Percentiles rank a stretch among this genome's conserved stretches.
Evolutionary conservation across 2,888 invertebrate species (phyloP).

Genomic region (Lordiphosa andalusiaca): DNA sequence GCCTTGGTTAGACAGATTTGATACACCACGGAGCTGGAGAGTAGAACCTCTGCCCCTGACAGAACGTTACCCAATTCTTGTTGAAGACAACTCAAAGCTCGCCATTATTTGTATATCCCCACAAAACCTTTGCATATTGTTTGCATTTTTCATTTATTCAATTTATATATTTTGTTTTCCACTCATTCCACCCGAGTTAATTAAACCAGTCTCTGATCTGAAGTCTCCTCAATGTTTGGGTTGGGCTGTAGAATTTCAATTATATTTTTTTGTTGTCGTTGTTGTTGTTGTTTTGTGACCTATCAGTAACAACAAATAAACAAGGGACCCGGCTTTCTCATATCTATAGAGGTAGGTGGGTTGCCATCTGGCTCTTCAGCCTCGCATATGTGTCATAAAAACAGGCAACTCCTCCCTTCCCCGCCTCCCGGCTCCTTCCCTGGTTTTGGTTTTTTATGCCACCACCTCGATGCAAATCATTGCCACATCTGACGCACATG

Average conservation of each 20-base stretch:
- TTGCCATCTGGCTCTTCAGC: conserved; percentile 7
- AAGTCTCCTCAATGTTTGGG: neutral
- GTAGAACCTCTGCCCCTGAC: too few species aligned
- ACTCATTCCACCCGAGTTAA: conserved; percentile 32
- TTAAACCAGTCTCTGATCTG: conserved; percentile 41
- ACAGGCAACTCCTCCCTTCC: conserved; percentile 53
- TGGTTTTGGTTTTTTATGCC: conserved; percentile 71
- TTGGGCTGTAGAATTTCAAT: conserved; percentile 54
- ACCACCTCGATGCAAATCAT: conserved; percentile 72
- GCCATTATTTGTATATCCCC: too few species aligned
- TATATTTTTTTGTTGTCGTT: conserved; percentile 53
- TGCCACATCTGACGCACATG: conserved; percentile 74
- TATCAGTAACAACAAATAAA: conserved; percentile 63
- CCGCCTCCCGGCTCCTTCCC: too few species aligned
- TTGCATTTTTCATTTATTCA: too few species aligned
- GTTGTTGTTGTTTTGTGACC: conserved; percentile 59
- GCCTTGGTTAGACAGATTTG: too few species aligned
- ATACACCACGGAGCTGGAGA: too few species aligned
- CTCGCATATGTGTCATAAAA: conserved; percentile 69
- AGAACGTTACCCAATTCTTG: too few species aligned
- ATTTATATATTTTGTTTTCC: neutral
- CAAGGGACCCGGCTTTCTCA: conserved; percentile 31
- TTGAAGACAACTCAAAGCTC: too few species aligned
- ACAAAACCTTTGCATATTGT: too few species aligned
- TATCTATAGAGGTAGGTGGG: conserved; percentile 18